Conservation (phyloP, 2,888 invertebrate genomes). For the Agrotis puta region DNA sequence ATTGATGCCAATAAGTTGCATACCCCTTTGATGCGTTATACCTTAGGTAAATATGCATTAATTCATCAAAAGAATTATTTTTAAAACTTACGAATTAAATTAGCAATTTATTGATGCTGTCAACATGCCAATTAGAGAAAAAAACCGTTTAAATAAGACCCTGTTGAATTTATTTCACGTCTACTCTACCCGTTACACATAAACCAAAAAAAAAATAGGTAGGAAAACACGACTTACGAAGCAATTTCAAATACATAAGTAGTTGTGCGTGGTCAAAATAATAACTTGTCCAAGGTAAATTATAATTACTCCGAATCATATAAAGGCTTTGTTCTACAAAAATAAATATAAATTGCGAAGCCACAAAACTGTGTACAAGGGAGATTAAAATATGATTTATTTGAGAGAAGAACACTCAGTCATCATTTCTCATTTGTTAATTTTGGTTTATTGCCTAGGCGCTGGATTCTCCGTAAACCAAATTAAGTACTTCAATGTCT, state of each 20-base stretch:
- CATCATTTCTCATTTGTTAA: constrained; percentile 34
- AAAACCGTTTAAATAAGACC: not conserved
- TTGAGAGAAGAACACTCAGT: constrained; percentile 3
- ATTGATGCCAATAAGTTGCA: too few relatives aligned
- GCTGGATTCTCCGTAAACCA: constrained; percentile 23
- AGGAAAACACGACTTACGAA: not conserved
- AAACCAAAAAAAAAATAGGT: too few relatives aligned
- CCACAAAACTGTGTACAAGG: constrained; percentile 21
- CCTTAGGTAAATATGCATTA: too few relatives aligned
- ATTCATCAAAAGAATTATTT: too few relatives aligned
- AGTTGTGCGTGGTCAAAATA: not conserved
- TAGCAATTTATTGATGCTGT: too few relatives aligned
- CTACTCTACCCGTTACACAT: too few relatives aligned
- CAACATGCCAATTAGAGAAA: too few relatives aligned
- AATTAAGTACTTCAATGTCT: constrained; percentile 41
- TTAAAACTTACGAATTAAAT: too few relatives aligned
- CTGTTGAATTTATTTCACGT: not conserved
- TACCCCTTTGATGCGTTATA: too few relatives aligned
- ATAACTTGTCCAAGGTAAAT: constrained; percentile 14
- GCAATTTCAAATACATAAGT: constrained; percentile 11
- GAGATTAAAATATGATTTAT: constrained; percentile 33
- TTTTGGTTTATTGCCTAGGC: constrained; percentile 38
- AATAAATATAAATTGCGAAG: constrained; percentile 21
- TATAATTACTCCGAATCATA: constrained; percentile 24
- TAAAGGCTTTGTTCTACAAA: constrained; percentile 24